Percentiles rank a stretch among this genome's conserved stretches.
Evolutionary conservation across 2,113 vertebrate genomes (phyloP).

Genomic region (Pterocles burchelli): DNA sequence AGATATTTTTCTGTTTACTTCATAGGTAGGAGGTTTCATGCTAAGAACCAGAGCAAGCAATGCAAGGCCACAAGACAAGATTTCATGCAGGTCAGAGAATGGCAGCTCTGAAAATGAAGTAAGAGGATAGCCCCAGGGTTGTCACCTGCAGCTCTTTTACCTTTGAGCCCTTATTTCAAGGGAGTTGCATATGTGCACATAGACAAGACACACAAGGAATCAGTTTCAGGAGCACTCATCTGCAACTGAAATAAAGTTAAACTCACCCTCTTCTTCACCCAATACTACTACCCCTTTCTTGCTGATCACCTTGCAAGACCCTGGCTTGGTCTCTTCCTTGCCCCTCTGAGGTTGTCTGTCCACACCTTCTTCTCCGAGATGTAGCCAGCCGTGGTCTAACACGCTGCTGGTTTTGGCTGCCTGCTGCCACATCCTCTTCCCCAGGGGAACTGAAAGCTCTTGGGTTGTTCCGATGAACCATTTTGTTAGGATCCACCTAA

Average conservation of each 20-base stretch:
- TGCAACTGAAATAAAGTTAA: neutral
- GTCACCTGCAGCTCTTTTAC: neutral
- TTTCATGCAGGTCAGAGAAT: neutral
- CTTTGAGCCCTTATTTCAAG: neutral
- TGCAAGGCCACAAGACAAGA: neutral
- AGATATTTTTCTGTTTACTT: neutral
- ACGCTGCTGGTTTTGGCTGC: neutral
- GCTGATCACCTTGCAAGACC: neutral
- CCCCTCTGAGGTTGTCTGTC: neutral
- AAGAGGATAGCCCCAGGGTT: fast-evolving
- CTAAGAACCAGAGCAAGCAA: neutral
- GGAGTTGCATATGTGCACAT: fast-evolving
- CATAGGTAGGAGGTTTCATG: neutral
- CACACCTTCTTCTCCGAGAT: neutral
- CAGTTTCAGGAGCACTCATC: neutral
- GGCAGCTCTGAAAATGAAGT: neutral
- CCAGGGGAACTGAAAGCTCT: fast-evolving
- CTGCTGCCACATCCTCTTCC: neutral
- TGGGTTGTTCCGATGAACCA: neutral
- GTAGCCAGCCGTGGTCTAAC: neutral
- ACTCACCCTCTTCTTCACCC: neutral
- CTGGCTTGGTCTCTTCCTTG: neutral
- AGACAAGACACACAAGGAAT: neutral
- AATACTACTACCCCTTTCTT: neutral
- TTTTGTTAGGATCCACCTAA: neutral